phyloP scores from a whole-genome alignment of 2,888 invertebrate genomes.

The Andrena marginata region DNA sequence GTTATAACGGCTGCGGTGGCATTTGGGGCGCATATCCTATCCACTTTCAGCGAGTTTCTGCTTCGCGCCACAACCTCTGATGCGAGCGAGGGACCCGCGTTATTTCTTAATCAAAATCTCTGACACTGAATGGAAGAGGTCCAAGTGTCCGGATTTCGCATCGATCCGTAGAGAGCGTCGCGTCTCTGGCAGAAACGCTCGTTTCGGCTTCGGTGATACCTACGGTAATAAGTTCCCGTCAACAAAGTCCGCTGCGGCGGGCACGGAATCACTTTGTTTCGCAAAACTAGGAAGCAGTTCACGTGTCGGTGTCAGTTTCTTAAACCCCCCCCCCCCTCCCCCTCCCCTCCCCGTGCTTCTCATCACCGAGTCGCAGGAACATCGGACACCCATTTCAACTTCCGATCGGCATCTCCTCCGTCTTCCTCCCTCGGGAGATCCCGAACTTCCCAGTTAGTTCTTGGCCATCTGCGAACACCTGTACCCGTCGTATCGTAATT shows the following conservation, averaged over 20 bases:
- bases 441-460: slow-evolving; percentile 59
- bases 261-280: slow-evolving; percentile 1
- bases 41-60: slow-evolving; percentile 49
- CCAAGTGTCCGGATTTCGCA: background rate
- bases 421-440: slow-evolving; percentile 16
- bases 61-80: background rate
- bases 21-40: slow-evolving; percentile 49
- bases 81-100: slow-evolving; percentile 1
- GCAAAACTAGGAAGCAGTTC: slow-evolving; percentile 17
- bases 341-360: background rate
- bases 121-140: background rate
- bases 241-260: background rate
- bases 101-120: slow-evolving; percentile 40
- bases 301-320: slow-evolving; percentile 41
- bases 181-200: background rate
- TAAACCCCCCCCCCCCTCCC: slow-evolving; percentile 23
- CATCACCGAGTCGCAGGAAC: slow-evolving; percentile 30
- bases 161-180: background rate
- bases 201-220: background rate
- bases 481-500: slow-evolving; percentile 59
- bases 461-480: slow-evolving; percentile 57
- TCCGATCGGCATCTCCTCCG: slow-evolving; percentile 34
- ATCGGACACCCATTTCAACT: slow-evolving; percentile 29
- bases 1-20: slow-evolving; percentile 46
- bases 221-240: background rate